These are phyloP conservation scores for Helarctos malayanus DNA, from an alignment of 2,797 vertebrate genomes.

Conservation along the genomic window DNA sequence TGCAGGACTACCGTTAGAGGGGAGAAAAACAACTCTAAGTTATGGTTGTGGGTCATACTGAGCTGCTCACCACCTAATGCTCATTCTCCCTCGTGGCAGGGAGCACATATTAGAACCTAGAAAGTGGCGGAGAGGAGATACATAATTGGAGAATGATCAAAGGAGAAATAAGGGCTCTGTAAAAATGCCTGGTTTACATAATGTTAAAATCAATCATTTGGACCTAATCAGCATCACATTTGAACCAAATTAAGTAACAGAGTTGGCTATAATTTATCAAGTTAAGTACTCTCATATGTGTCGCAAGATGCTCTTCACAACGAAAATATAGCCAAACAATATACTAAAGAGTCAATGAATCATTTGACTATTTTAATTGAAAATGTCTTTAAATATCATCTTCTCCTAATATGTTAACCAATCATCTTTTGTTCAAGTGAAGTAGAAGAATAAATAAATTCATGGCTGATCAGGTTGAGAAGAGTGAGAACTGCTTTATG, in stretches of 20 bases:
- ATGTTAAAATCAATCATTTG: constrained; percentile 47
- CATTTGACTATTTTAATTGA: constrained; percentile 9
- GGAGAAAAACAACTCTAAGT: neutral
- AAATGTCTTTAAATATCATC: constrained; percentile 9
- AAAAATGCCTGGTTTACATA: neutral
- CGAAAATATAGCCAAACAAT: neutral
- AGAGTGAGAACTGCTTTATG: neutral
- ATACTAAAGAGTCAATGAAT: neutral
- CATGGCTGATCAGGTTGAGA: neutral
- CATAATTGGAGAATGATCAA: neutral
- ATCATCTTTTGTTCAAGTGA: constrained; percentile 3
- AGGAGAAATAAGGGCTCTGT: neutral
- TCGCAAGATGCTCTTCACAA: neutral
- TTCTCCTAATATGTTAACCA: neutral
- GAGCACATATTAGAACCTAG: neutral
- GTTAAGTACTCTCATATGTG: neutral
- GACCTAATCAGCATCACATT: neutral
- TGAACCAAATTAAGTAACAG: neutral
- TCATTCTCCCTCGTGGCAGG: neutral
- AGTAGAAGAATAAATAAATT: constrained; percentile 23
- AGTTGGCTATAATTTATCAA: neutral
- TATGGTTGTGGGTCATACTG: neutral
- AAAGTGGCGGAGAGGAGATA: neutral
- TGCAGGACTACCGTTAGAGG: neutral
- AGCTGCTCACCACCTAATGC: neutral